phyloP scores from a whole-genome alignment of 2,113 vertebrate genomes.

The Cololabis saira region DNA sequence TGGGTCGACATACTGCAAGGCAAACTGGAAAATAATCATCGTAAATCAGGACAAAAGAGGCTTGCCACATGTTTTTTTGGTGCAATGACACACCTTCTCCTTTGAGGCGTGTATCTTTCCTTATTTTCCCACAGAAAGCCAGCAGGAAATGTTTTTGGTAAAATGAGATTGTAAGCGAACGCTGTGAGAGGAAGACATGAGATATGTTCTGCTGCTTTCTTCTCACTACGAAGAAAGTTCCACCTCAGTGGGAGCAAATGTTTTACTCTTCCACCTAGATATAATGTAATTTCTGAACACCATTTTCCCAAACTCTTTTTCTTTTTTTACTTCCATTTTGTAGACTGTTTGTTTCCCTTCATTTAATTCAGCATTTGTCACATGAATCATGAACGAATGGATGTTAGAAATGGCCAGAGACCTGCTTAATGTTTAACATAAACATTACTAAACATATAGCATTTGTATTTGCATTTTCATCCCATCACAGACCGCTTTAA shows the following conservation, averaged over 20 bases:
- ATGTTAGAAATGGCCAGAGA: neutral
- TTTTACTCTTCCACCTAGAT: neutral
- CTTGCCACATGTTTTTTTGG: slow-evolving; percentile 42
- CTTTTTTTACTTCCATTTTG: slow-evolving; percentile 4
- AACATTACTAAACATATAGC: slow-evolving; percentile 9
- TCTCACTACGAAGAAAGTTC: slow-evolving; percentile 23
- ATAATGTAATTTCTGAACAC: neutral
- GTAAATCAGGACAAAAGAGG: slow-evolving; percentile 15
- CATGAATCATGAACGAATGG: neutral
- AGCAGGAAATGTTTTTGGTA: slow-evolving; percentile 68
- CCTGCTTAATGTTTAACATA: slow-evolving; percentile 10
- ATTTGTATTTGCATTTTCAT: slow-evolving; percentile 6
- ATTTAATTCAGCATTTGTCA: slow-evolving; percentile 8
- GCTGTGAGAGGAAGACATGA: slow-evolving; percentile 51
- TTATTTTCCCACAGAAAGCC: slow-evolving; percentile 55
- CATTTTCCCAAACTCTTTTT: slow-evolving; percentile 12
- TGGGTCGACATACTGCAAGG: slow-evolving; percentile 15
- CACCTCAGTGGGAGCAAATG: neutral
- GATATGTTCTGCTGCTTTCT: slow-evolving; percentile 45
- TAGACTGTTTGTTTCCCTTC: slow-evolving; percentile 6
- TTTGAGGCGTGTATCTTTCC: slow-evolving; percentile 21
- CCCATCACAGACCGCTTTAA: neutral
- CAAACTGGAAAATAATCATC: neutral
- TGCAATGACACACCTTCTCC: slow-evolving; percentile 54
- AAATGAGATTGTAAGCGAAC: slow-evolving; percentile 53